Percentiles rank a stretch among this genome's conserved stretches.
Conservation (phyloP, 2,113 vertebrate genomes). For the Chaetops frenatus region DNA sequence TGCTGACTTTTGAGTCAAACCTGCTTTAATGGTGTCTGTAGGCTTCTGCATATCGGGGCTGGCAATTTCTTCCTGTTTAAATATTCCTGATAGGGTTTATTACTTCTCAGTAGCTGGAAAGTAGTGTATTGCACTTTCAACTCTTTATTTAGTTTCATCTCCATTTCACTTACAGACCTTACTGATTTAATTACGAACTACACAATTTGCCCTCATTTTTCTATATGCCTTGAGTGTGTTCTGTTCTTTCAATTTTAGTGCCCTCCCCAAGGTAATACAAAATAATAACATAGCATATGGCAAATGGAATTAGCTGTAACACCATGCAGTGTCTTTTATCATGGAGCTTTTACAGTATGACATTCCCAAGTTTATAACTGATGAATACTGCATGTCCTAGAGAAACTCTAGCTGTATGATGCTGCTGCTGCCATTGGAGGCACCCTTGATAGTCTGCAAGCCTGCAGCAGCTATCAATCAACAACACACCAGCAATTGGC, state of each 20-base stretch:
- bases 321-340: background rate
- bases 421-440: background rate
- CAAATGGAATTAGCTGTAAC: constrained; percentile 36
- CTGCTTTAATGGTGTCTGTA: background rate
- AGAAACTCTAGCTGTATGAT: background rate
- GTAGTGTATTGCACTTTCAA: background rate
- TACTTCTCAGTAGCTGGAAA: background rate
- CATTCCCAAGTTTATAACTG: constrained; percentile 39
- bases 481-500: background rate
- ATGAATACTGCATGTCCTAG: constrained; percentile 39
- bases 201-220: constrained; percentile 30
- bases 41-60: background rate
- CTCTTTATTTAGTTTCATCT: background rate
- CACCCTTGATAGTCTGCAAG: constrained; percentile 11
- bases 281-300: constrained; percentile 48
- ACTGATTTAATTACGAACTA: constrained; percentile 51
- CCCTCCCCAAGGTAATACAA: constrained; percentile 34
- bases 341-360: constrained; percentile 27
- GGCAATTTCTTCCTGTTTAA: constrained; percentile 1
- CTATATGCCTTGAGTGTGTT: background rate
- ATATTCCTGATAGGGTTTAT: background rate
- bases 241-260: background rate
- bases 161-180: background rate
- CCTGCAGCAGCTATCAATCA: background rate
- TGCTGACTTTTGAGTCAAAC: background rate